Evolutionary conservation across 2,113 vertebrate genomes (phyloP), one percentile per base, ranked within the genome.

Genomic region (Zeus faber): DNA sequence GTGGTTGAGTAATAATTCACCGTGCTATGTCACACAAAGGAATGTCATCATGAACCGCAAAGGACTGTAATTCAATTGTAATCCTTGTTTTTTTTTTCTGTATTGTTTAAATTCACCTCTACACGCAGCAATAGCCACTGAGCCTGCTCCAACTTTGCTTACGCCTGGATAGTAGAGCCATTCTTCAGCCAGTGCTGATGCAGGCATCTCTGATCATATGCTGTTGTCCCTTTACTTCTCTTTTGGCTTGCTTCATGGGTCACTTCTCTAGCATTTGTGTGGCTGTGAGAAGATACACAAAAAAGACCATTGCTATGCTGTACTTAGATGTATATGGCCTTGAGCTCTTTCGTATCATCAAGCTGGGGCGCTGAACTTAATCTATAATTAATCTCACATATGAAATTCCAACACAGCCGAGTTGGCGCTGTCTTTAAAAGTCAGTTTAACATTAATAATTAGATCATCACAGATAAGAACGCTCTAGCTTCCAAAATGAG

Each of bases 341-440:
- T 25, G 47, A 52, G 65, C 33, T 70, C 43, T 4, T 22, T 21
- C 10, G 33, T 13, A 22, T 27, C 37, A 18, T 29, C 18, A 26
- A 14, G 35, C 21, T 9, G 27, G 31, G 3, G 20, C 29, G 45
- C 45, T 49, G 24, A 27, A 17, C 3, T 26, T 67, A 58, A 76
- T 76, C 69, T 76, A 70, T 79, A 79, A 79, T 76, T 69, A 62
- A 74, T 58, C 55, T 68, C 44, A 64, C 51, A 48, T 55, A 49
- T 67, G 62, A 53, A 64, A 75, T 64, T 39, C 62, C 44, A 52
- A 61, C 25, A 26, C 49, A 48, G 26, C 62, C 53, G 70, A 66
- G 58, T 65, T 70, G 57, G 52, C 40, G 10, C 39, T 71, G 57
- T 44, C 35, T 47, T 53, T 61, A 35, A 24, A 43, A 68, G 35